Percentiles rank a stretch among this genome's conserved stretches.
These are phyloP conservation scores for Cochlearius cochlearius DNA, from an alignment of 2,113 vertebrate species.

Conservation along the genomic window DNA sequence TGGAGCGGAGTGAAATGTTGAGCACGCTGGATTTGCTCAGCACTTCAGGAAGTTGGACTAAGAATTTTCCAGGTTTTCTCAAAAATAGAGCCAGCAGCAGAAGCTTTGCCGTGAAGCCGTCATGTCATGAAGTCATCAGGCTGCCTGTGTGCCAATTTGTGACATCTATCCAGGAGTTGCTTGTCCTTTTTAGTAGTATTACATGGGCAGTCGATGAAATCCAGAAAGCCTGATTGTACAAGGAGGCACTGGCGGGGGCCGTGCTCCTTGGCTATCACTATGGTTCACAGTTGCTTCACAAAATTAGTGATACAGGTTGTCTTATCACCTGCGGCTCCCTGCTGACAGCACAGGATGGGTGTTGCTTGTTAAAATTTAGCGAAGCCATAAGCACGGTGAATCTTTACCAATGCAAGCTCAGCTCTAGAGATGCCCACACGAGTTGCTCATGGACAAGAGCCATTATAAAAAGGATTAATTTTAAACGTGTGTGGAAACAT, in stretches of 20 bases:
- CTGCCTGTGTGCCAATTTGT: neutral
- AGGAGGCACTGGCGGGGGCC: neutral
- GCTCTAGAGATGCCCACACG: neutral
- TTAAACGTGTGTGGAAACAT: rapidly evolving
- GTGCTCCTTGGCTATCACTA: neutral
- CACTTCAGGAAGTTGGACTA: neutral
- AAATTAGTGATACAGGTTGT: neutral
- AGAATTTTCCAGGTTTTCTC: neutral
- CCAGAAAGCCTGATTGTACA: neutral
- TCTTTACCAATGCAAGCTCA: neutral
- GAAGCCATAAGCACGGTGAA: neutral
- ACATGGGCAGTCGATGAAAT: neutral
- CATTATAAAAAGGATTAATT: neutral
- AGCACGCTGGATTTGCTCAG: neutral
- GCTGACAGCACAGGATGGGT: neutral
- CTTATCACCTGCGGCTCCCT: neutral
- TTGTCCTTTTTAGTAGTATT: neutral
- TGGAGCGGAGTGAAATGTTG: neutral
- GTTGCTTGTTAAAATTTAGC: neutral
- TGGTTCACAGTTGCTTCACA: neutral
- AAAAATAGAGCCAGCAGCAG: neutral
- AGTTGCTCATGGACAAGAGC: neutral
- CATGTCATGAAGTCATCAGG: neutral
- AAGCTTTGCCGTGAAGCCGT: neutral
- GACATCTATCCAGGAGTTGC: neutral